Conservation (phyloP, 2,888 invertebrate genomes). For the Argyresthia albistria region DNA sequence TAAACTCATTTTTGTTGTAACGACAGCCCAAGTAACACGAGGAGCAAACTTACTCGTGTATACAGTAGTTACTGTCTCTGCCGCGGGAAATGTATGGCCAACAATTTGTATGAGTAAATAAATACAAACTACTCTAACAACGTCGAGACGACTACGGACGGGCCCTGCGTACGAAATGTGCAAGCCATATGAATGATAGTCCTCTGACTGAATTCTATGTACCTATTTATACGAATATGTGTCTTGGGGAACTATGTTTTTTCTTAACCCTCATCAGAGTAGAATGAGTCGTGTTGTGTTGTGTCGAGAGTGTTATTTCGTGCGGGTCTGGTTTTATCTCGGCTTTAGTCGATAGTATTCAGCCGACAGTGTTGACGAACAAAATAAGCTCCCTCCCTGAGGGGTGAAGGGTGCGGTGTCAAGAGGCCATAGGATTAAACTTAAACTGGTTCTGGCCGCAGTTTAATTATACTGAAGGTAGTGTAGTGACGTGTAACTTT, state of each 20-base stretch:
- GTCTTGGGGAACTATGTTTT: conserved; percentile 41
- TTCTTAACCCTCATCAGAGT: conserved; percentile 37
- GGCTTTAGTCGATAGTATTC: conserved; percentile 60
- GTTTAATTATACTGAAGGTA: conserved; percentile 69
- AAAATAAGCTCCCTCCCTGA: conserved; percentile 60
- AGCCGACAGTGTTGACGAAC: conserved; percentile 69
- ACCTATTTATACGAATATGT: conserved; percentile 8
- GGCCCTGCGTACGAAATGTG: conserved; percentile 50
- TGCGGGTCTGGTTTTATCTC: conserved; percentile 49
- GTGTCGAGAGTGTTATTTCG: conserved; percentile 42
- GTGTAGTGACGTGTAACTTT: conserved; percentile 16
- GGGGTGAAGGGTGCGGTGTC: conserved; percentile 57
- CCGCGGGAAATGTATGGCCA: conserved; percentile 23
- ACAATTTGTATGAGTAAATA: conserved; percentile 40
- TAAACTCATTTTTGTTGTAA: conserved; percentile 2
- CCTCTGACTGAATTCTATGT: conserved; percentile 45
- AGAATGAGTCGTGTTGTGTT: conserved; percentile 38
- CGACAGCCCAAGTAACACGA: conserved; percentile 11
- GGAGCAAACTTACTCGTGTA: conserved; percentile 16
- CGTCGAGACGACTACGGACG: conserved; percentile 29
- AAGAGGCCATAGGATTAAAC: conserved; percentile 72
- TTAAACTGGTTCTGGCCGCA: conserved; percentile 67
- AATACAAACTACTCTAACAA: conserved; percentile 44
- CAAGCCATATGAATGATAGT: conserved; percentile 54
- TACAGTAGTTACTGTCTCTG: conserved; percentile 6